Evolutionary conservation across 2,888 invertebrate species (phyloP), one percentile per base, ranked within the genome.

Genomic region (Nyleta sp.): DNA sequence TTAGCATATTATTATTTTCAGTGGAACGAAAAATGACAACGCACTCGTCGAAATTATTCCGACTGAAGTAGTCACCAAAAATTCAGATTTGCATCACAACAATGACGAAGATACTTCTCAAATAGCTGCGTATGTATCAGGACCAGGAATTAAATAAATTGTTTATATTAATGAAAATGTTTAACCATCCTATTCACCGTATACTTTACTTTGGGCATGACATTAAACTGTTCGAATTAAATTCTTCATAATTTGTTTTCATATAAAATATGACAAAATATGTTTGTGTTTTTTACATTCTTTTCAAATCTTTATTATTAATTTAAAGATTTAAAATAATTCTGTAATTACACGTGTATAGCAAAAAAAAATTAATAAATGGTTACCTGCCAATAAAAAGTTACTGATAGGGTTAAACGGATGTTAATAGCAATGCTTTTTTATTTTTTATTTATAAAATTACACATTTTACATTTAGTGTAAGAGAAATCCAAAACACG

Each of bases 401-500:
- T n/a, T n/a, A n/a, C n/a, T n/a, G n/a, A n/a, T n/a, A n/a, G 24
- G 24, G 24, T 24, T 24, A 24, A 24, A 24, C 24, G 7, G 7
- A 24, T 24, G 24, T 24, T 24, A 24, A 24, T 5, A 24, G n/a
- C n/a, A n/a, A n/a, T n/a, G n/a, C n/a, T n/a, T n/a, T n/a, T n/a
- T n/a, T 28, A 28, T 28, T 38, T 28, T 28, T 28, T 7, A 28
- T 7, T 28, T 28, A 3, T 5, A 28, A 28, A 28, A 5, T 28
- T 11, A 35, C 11, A 35, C n/a, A 35, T 28, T 28, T 35, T 35
- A 28, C 11, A 4, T 35, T n/a, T 35, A 46, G 46, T 46, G 46
- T 11, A 22, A 4, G 15, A 48, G 15, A 53, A 53, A 53, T 11
- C 35, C 53, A 53, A 53, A 53, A 53, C 6, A 17, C 35, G 20